These are phyloP conservation scores for Leptodirus hochenwartii DNA, from an alignment of 2,888 invertebrate genomes.

Conservation along the genomic window DNA sequence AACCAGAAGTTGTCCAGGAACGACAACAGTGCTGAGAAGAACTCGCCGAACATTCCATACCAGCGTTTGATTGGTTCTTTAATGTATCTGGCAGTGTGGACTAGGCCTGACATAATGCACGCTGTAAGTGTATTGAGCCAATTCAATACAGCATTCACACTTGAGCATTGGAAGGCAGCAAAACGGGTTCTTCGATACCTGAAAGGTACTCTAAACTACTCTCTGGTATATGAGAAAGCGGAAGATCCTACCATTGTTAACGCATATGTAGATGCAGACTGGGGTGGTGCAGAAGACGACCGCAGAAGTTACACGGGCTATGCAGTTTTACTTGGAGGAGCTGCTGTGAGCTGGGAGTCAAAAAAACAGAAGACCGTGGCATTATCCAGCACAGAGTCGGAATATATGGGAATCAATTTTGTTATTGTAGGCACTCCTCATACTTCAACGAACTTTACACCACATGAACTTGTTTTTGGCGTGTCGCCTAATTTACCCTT, in stretches of 20 bases:
- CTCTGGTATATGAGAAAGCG: slow-evolving; percentile 7
- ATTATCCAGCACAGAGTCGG: slow-evolving; percentile 17
- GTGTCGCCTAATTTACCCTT: too few species aligned
- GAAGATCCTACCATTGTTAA: slow-evolving; percentile 2
- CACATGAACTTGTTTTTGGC: too few species aligned
- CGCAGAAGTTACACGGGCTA: slow-evolving; percentile 9
- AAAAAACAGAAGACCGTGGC: slow-evolving; percentile 19
- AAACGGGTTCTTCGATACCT: slow-evolving; percentile 8
- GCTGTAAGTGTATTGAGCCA: slow-evolving; percentile 13
- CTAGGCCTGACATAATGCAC: slow-evolving; percentile 14
- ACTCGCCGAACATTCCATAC: too few species aligned
- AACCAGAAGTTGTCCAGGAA: too few species aligned
- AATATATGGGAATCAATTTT: too few species aligned
- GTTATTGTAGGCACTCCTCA: too few species aligned
- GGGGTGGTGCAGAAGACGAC: slow-evolving; percentile 12
- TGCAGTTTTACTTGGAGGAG: slow-evolving; percentile 14
- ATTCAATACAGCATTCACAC: slow-evolving; percentile 12
- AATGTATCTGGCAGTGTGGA: slow-evolving; percentile 12
- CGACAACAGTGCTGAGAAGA: too few species aligned
- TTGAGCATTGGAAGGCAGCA: slow-evolving; percentile 7
- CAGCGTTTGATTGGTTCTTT: slow-evolving; percentile 11
- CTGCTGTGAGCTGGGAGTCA: slow-evolving; percentile 17
- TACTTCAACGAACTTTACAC: too few species aligned
- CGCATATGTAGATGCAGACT: slow-evolving; percentile 16
- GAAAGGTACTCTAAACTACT: slow-evolving; percentile 5